Percentiles rank a stretch among this genome's conserved stretches.
Evolutionary conservation across 2,113 vertebrate genomes (phyloP).

Genomic region (Macaca nemestrina): DNA sequence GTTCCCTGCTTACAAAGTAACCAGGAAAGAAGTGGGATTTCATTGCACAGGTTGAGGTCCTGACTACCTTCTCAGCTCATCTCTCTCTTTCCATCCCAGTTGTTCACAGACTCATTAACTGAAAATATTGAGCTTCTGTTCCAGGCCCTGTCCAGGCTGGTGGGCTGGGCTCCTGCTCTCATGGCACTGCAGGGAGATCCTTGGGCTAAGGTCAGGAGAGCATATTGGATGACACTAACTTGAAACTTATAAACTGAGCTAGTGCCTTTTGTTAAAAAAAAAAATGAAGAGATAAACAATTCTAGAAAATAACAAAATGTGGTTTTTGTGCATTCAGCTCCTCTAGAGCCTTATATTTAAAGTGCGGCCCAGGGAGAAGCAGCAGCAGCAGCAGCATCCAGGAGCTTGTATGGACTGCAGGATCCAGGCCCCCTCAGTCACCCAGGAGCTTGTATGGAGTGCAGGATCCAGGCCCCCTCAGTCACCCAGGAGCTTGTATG

Average conservation of each 20-base stretch:
- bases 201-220: background rate
- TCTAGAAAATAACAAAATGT: background rate
- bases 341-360: background rate
- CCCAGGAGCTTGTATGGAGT: no score
- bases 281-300: background rate
- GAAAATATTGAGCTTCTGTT: background rate
- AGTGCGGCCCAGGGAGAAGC: background rate
- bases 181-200: background rate
- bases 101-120: no score
- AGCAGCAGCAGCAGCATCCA: background rate
- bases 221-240: no score
- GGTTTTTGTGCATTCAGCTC: background rate
- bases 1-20: background rate
- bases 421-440: no score
- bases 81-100: background rate
- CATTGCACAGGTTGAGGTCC: background rate
- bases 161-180: background rate
- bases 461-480: rapidly evolving
- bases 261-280: background rate
- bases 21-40: background rate
- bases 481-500: no score
- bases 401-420: no score
- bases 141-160: background rate
- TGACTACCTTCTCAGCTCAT: background rate
- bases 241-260: background rate